Conservation (phyloP, 1,140 invertebrate genomes). For the Drosophila nebulosa region DNA sequence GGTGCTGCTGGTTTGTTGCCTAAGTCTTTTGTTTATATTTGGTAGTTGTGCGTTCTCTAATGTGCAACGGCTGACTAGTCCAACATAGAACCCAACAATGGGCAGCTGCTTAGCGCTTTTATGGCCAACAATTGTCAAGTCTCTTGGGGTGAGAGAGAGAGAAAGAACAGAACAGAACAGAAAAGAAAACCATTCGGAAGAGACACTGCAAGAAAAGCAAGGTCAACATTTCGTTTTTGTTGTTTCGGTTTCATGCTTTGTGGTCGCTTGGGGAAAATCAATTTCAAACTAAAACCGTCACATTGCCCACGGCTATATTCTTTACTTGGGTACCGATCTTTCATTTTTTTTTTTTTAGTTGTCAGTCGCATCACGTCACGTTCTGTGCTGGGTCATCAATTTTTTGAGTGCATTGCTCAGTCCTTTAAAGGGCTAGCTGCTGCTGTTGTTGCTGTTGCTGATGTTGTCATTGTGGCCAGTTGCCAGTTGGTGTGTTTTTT, state of each 20-base stretch:
- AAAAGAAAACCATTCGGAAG: background rate
- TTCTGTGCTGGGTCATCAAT: constrained; percentile 66
- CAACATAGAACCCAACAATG: constrained; percentile 56
- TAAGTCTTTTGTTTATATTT: constrained; percentile 80
- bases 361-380: constrained; percentile 67
- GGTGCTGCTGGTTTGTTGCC: constrained; percentile 68
- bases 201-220: constrained; percentile 52
- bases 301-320: constrained; percentile 36
- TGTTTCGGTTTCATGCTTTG: constrained; percentile 11
- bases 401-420: constrained; percentile 66
- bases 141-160: constrained; percentile 36
- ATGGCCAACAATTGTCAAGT: constrained; percentile 77
- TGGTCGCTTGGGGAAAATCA: constrained; percentile 64
- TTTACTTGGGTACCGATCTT: background rate
- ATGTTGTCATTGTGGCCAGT: constrained; percentile 57
- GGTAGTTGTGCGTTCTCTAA: constrained; percentile 68
- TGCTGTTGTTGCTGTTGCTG: constrained; percentile 27
- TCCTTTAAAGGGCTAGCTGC: constrained; percentile 60
- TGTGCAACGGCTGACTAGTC: constrained; percentile 35
- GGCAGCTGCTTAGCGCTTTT: constrained; percentile 74
- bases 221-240: constrained; percentile 48
- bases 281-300: constrained; percentile 70
- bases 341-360: background rate
- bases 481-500: constrained; percentile 1
- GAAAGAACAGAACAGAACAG: background rate